These are phyloP conservation scores for Antheraea assamensis DNA, from an alignment of 2,888 invertebrate genomes.

Conservation along the genomic window DNA sequence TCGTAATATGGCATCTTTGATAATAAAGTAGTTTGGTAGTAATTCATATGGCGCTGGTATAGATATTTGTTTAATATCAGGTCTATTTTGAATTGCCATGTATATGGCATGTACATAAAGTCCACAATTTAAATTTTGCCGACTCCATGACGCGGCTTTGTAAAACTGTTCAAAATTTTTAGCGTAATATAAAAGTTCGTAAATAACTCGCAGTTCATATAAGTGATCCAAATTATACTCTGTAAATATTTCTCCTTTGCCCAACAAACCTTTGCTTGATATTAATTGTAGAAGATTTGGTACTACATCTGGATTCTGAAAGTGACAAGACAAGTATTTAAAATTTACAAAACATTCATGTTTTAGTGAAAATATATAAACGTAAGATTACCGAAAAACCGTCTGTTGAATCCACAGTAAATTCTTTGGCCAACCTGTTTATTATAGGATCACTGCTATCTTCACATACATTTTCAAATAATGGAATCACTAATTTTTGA, in stretches of 20 bases:
- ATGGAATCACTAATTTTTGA: constrained; percentile 62
- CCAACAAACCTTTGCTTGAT: constrained; percentile 50
- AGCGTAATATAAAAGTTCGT: constrained; percentile 79
- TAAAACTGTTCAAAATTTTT: constrained; percentile 82
- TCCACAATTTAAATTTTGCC: constrained; percentile 84
- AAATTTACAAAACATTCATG: background rate
- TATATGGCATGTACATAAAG: constrained; percentile 84
- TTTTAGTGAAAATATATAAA: background rate
- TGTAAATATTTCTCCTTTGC: constrained; percentile 67
- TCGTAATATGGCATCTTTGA: constrained; percentile 81
- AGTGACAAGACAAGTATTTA: constrained; percentile 28
- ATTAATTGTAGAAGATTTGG: constrained; percentile 53
- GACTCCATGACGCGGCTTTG: constrained; percentile 81
- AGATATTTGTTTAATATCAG: constrained; percentile 80
- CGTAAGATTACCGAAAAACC: constrained; percentile 57
- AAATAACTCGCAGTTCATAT: constrained; percentile 58
- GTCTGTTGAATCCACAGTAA: constrained; percentile 50
- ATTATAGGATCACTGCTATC: constrained; percentile 53
- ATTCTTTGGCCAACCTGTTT: constrained; percentile 53
- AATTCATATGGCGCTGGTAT: constrained; percentile 86
- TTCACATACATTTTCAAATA: constrained; percentile 74
- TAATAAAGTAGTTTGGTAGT: constrained; percentile 85
- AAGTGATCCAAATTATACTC: constrained; percentile 62
- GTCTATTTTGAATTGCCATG: constrained; percentile 80
- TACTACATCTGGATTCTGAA: constrained; percentile 59